A percentile compares a stretch with the other conserved stretches of the same genome.
Conservation (phyloP, 2,113 vertebrate genomes). For the Ceyx margarethae region DNA sequence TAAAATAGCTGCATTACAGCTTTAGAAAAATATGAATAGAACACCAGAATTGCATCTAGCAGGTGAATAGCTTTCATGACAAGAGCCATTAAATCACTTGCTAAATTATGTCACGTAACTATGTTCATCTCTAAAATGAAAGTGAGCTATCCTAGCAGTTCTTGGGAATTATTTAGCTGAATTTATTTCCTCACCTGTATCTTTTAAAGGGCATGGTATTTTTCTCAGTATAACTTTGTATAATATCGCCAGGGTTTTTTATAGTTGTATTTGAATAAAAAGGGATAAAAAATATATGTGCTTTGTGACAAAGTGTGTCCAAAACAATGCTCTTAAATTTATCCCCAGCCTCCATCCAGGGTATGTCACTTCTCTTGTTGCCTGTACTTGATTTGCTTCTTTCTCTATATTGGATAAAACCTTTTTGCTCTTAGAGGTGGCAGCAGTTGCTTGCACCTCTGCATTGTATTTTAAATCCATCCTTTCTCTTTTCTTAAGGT, state of each 20-base stretch:
- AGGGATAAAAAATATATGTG: not conserved
- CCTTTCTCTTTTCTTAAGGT: not conserved
- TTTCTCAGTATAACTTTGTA: not conserved
- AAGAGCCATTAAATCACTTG: constrained; percentile 32
- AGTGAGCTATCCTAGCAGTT: not conserved
- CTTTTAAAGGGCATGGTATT: not conserved
- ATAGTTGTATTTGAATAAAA: not conserved
- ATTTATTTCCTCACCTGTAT: constrained; percentile 3
- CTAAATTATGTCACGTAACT: not conserved
- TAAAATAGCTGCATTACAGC: not conserved
- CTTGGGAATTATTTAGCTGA: not conserved
- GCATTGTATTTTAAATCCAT: not conserved
- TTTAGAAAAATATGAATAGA: constrained; percentile 36
- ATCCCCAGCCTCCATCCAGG: not conserved
- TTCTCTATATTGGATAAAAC: not conserved
- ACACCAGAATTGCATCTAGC: not conserved
- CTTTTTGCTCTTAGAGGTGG: not conserved
- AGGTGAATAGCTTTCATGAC: constrained; percentile 24
- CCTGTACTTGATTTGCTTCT: not conserved
- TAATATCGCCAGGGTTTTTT: not conserved
- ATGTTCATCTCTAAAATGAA: not conserved
- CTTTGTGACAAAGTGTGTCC: not conserved
- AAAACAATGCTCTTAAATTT: not conserved
- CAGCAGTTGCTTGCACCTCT: not conserved
- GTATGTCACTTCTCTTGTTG: not conserved